A percentile compares a stretch with the other conserved stretches of the same genome.
phyloP scores from a whole-genome alignment of 2,113 vertebrate species.

The Hippocampus mohnikei region DNA sequence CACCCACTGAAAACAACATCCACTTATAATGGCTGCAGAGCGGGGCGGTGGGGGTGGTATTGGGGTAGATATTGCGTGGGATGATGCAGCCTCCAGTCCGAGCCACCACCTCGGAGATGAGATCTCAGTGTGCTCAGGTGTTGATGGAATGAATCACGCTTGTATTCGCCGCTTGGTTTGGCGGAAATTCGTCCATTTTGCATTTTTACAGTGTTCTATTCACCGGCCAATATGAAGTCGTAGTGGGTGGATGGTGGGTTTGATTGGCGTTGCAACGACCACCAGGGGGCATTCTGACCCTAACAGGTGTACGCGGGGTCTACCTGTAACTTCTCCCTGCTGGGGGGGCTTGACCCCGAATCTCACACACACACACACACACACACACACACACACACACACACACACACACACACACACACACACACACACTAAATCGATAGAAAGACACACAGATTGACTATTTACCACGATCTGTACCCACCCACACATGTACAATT shows the following conservation, averaged over 20 bases:
- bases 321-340: background rate
- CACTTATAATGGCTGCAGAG: slow-evolving; percentile 63
- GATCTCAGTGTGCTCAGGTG: slow-evolving; percentile 29
- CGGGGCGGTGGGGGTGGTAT: slow-evolving; percentile 34
- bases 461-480: slow-evolving; percentile 16
- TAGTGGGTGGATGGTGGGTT: background rate
- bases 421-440: too few relatives aligned
- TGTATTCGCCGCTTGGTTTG: slow-evolving; percentile 1
- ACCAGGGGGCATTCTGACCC: slow-evolving; percentile 68
- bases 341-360: slow-evolving; percentile 19
- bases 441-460: too few relatives aligned
- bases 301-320: slow-evolving; percentile 65
- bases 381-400: too few relatives aligned
- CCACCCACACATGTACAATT: slow-evolving; percentile 18
- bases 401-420: too few relatives aligned
- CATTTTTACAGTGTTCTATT: slow-evolving; percentile 33
- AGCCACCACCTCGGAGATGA: slow-evolving; percentile 49
- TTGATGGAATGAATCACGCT: slow-evolving; percentile 3
- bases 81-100: slow-evolving; percentile 51
- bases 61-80: slow-evolving; percentile 66
- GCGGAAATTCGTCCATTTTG: slow-evolving; percentile 45
- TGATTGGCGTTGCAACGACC: slow-evolving; percentile 53
- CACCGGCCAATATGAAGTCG: slow-evolving; percentile 13
- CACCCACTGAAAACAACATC: slow-evolving; percentile 42
- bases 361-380: too few relatives aligned